Base-by-base conservation (phyloP, 2,113 vertebrate species). In the Rallus limicola region DNA sequence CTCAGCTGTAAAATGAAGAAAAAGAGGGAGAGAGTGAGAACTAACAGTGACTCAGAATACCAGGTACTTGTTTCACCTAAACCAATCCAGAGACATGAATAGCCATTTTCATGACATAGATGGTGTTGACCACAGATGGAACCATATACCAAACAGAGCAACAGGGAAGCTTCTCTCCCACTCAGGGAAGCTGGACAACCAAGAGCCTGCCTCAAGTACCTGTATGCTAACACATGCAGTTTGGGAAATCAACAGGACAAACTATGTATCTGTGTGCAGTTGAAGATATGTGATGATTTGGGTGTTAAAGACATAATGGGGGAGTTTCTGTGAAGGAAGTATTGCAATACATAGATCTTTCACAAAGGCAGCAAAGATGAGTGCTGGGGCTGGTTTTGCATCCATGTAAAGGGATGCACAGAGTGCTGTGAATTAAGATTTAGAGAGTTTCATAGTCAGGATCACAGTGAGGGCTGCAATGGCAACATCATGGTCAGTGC, bases 401-500 rank as follows among this genome's bases (percentile, higher is more conserved):
- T 50, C 18, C 33, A 2, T 14, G 34, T 28, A 33, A 36, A 36
- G 69, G 48, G 34, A 48, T 12, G 6, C 28, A 44, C 36, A 10
- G 26, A 36, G 44, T 31, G 16, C 53, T 71, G 7, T 8, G 24
- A 68, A 68, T 19, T 18, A 18, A 36, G 8, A 31, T 46, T 62
- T 55, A 42, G 65, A 28, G 40, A 86, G 48, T 34, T 50, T 63
- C 24, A 63, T 56, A n/a, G 28, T 38, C 55, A 42, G 62, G n/a
- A 26, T 68, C n/a, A 48, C 50, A 48, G 38, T 31, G 50, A 64
- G 28, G 58, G 23, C 77, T 87, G 58, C 44, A 42, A 29, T 6
- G 29, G 20, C 24, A 59, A 17, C 2, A 1, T 65, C 16, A 9
- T 26, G 24, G 34, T 31, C 0, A 0, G 25, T 33, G n/a, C 29